Percentiles rank a stretch among this genome's conserved stretches.
Evolutionary conservation across 2,888 invertebrate species (phyloP).

Genomic region (Ptychoptera contaminata): DNA sequence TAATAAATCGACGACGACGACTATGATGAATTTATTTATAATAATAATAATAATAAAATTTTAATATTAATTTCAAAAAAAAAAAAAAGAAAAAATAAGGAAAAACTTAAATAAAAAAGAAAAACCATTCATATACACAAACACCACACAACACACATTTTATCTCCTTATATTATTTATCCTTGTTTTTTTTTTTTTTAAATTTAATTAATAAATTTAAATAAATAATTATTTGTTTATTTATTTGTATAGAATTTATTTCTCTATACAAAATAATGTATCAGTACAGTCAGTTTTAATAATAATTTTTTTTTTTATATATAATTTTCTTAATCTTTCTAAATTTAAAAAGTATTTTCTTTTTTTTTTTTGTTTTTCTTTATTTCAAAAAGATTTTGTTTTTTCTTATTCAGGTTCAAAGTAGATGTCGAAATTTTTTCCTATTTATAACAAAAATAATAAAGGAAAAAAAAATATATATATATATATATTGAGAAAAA

Average conservation of each 20-base stretch:
- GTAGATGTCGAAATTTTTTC: not conserved
- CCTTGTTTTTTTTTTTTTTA: not conserved
- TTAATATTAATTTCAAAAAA: not conserved
- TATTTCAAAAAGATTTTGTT: slow-evolving; percentile 21
- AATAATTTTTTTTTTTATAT: too few species aligned
- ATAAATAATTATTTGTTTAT: not conserved
- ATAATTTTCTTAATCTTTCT: not conserved
- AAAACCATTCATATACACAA: too few species aligned
- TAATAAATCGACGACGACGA: not conserved
- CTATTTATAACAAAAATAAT: slow-evolving; percentile 18
- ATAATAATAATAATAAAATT: not conserved
- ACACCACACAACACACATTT: slow-evolving; percentile 1
- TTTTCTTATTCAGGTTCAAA: slow-evolving; percentile 2
- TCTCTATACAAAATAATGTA: too few species aligned
- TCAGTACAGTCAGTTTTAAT: too few species aligned
- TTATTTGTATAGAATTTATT: not conserved
- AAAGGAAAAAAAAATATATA: slow-evolving; percentile 16
- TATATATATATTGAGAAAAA: slow-evolving; percentile 3
- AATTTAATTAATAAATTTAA: not conserved
- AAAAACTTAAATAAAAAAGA: too few species aligned
- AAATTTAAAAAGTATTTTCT: slow-evolving; percentile 9
- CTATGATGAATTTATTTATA: not conserved
- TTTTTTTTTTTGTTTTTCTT: slow-evolving; percentile 9
- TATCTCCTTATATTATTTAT: not conserved
- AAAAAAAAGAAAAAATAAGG: not conserved